Evolutionary conservation across 2,797 vertebrate genomes (phyloP).

Genomic region (Anableps anableps): DNA sequence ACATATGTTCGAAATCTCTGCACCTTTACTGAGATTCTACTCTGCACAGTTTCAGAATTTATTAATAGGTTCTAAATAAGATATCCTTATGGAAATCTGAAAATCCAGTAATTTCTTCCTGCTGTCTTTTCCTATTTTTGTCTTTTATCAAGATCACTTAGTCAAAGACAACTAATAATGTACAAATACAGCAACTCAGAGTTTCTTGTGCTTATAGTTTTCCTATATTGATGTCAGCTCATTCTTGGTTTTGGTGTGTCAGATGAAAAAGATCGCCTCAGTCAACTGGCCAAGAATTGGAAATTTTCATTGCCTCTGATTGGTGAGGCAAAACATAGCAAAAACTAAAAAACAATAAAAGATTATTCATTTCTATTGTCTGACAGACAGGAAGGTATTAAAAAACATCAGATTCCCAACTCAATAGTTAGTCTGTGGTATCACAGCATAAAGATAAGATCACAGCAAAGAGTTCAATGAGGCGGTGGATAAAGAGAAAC

Average conservation of each 20-base stretch:
- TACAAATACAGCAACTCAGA: slow-evolving; percentile 51
- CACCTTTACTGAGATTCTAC: slow-evolving; percentile 16
- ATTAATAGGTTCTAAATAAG: slow-evolving; percentile 18
- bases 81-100: slow-evolving; percentile 11
- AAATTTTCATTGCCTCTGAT: neutral
- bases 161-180: slow-evolving; percentile 48
- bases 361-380: slow-evolving; percentile 36
- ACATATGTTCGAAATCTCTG: slow-evolving; percentile 38
- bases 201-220: slow-evolving; percentile 35
- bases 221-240: slow-evolving; percentile 50
- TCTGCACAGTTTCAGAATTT: slow-evolving; percentile 13
- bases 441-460: slow-evolving; percentile 14
- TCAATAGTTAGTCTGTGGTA: slow-evolving; percentile 38
- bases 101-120: slow-evolving; percentile 12
- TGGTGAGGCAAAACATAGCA: neutral
- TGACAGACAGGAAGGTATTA: slow-evolving; percentile 32
- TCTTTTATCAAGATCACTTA: slow-evolving; percentile 38
- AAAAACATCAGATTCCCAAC: slow-evolving; percentile 32
- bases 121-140: slow-evolving; percentile 18
- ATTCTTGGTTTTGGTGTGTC: slow-evolving; percentile 43
- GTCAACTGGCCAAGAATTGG: neutral
- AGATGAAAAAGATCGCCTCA: slow-evolving; percentile 5
- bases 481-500: neutral
- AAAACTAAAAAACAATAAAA: neutral
- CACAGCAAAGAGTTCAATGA: neutral